Base-by-base conservation (phyloP, 2,113 vertebrate genomes). In the Pedionomus torquatus region DNA sequence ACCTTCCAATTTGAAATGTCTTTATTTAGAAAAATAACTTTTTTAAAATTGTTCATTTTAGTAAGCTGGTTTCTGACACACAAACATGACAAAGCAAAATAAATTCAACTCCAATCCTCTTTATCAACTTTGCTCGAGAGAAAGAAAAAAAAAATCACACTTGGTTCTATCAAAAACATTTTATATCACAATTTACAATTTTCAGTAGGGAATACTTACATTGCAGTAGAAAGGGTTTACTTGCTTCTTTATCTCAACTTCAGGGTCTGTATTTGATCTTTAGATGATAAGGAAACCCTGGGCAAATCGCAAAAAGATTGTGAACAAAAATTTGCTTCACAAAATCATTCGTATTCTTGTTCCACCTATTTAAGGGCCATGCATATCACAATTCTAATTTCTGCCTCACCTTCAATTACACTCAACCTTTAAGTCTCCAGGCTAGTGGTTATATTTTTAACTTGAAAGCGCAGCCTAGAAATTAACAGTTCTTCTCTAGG, bases 181-280 rank as follows among this genome's bases (percentile, higher is more conserved):
- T 15, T 20, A 23, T 11, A 19, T 57, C 33, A 64, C 28, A n/a
- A n/a, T n/a, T 31, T 63, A 54, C 4, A n/a, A 1, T 35, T 64
- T 68, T 78, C 49, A 43, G 25, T 14, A 63, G 43, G 11, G 17
- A 76, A 69, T 84, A 93, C 97, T 96, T 79, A 97, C 96, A 33
- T 95, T 96, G 77, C 96, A 96, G 76, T 93, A 95, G 82, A 91
- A 97, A 9, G 89, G 68, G 43, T 96, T 94, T 61, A 83, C 25
- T 80, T 84, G 82, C 37, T 92, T 95, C 78, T 85, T 85, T 41
- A 74, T 23, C n/a, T 95, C 83, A 30, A 54, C 75, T 64, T 96
- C 75, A 68, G 37, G 20, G 5, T 89, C 94, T 96, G 97, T 97
- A 14, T 51, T 58, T 33, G 17, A 46, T 58, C 33, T 78, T 95